Base-by-base conservation (phyloP, 2,113 vertebrate species). In the Camelus bactrianus region DNA sequence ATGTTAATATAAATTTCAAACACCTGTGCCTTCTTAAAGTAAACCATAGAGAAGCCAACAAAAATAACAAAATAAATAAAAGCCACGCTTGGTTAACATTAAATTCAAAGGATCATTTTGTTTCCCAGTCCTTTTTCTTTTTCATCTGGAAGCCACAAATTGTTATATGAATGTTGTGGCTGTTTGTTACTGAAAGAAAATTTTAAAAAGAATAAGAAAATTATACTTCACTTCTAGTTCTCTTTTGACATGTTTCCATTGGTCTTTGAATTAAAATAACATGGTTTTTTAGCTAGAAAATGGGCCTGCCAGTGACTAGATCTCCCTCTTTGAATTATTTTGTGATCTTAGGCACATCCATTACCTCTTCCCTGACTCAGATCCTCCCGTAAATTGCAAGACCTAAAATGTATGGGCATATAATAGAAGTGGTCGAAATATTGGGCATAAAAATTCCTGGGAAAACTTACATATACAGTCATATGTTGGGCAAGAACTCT, bases 111-210 rank as follows among this genome's bases (percentile, higher is more conserved):
- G 6, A 60, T 28, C 24, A 30, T 35, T 35, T 60, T 56, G 65
- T 88, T 92, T 92, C n/a, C 87, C 73, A 30, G 32, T 79, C 48
- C 22, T 70, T 62, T 93, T 65, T 50, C 35, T 77, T 65, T 91
- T 91, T 88, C 13, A 88, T 75, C 58, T 24, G 54, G 19, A 96
- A 89, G 38, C 48, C 52, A 92, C 19, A 67, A 16, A 13, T 75
- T 35, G 1, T 91, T 84, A 38, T 60, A 24, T 48, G 67, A 79
- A 82, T 93, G 19, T 67, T 72, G 32, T 20, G 17, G 35, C 17
- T 72, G n/a, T 95, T 77, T 91, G 20, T 81, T 82, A 70, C 30
- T 50, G 81, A 69, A 87, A 58, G 35, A 89, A 76, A 90, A 52
- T 72, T 83, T 90, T 65, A 82, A 5, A 95, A 75, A 86, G 73